A percentile compares a stretch with the other conserved stretches of the same genome.
These are phyloP conservation scores for Rhizoglyphus robini DNA, from an alignment of 1,140 invertebrate species.

Conservation along the genomic window DNA sequence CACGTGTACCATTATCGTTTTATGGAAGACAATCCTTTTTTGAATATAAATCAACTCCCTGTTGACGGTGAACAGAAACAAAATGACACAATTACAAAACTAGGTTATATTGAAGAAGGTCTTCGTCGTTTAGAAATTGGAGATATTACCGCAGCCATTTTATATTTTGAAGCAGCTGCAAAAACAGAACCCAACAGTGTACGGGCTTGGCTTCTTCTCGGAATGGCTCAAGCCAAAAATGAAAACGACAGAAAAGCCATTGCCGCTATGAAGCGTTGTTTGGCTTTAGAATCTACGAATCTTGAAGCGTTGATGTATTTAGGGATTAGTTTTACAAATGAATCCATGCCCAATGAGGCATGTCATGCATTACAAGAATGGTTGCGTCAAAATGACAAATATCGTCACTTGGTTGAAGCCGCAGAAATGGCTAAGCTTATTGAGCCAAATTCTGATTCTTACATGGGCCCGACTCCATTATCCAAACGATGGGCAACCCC, in stretches of 20 bases:
- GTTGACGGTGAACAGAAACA: neutral
- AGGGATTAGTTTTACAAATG: conserved; percentile 90
- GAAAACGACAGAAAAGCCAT: conserved; percentile 51
- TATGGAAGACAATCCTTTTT: conserved; percentile 66
- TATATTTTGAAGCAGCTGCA: conserved; percentile 90
- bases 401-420: conserved; percentile 56
- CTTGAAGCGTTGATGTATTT: conserved; percentile 69
- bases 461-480: conserved; percentile 1
- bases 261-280: conserved; percentile 45
- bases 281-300: conserved; percentile 67
- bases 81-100: neutral
- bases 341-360: conserved; percentile 46
- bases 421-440: conserved; percentile 26
- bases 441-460: neutral
- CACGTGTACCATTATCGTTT: conserved; percentile 54
- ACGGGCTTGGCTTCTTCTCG: conserved; percentile 47
- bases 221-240: conserved; percentile 81
- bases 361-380: conserved; percentile 49
- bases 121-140: conserved; percentile 63
- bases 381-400: conserved; percentile 71
- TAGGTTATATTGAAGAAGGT: conserved; percentile 43
- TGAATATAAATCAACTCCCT: conserved; percentile 9
- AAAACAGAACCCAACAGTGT: conserved; percentile 64
- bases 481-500: conserved; percentile 5
- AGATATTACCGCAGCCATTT: conserved; percentile 83